These are phyloP conservation scores for Protosalanx chinensis DNA, from an alignment of 2,797 vertebrate species.

Conservation along the genomic window DNA sequence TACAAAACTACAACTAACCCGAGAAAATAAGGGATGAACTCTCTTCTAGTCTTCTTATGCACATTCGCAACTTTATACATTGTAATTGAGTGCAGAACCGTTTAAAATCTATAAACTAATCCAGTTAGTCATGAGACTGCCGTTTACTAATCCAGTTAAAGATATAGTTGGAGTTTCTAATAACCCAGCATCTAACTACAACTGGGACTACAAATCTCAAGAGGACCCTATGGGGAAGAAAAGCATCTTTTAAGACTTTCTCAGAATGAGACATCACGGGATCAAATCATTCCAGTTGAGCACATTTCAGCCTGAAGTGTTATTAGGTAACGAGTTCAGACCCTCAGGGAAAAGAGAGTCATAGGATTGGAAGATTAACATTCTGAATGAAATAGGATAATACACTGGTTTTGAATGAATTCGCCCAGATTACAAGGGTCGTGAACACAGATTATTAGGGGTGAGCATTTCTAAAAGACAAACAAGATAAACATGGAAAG, in stretches of 20 bases:
- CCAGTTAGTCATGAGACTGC: conserved; percentile 37
- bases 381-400: not conserved
- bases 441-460: not conserved
- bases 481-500: not conserved
- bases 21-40: conserved; percentile 68
- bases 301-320: conserved; percentile 29
- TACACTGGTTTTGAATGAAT: not conserved
- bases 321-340: conserved; percentile 12
- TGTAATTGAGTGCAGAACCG: conserved; percentile 24
- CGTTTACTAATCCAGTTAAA: not conserved
- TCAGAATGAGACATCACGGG: conserved; percentile 62
- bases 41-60: conserved; percentile 61
- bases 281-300: conserved; percentile 61
- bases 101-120: conserved; percentile 23
- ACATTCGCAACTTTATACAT: conserved; percentile 46
- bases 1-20: conserved; percentile 71
- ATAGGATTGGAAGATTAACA: conserved; percentile 3
- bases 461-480: not conserved
- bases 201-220: conserved; percentile 46
- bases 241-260: conserved; percentile 53
- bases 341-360: conserved; percentile 14
- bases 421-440: not conserved
- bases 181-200: conserved; percentile 36
- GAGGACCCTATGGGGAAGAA: conserved; percentile 43
- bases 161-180: conserved; percentile 4